A percentile compares a stretch with the other conserved stretches of the same genome.
phyloP scores from a whole-genome alignment of 2,113 vertebrate species.

The Sapayoa aenigma region DNA sequence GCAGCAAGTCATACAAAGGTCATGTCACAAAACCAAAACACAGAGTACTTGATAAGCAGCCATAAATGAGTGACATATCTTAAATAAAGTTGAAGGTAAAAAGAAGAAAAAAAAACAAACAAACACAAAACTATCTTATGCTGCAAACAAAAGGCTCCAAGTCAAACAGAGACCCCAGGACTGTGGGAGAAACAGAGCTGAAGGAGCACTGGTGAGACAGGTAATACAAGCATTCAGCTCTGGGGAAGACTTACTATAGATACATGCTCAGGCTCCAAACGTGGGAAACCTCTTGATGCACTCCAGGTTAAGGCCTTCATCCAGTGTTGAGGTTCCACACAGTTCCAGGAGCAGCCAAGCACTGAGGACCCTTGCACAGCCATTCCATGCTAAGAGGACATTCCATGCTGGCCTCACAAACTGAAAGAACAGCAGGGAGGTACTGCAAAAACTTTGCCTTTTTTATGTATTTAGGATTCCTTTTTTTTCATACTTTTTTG shows the following conservation, averaged over 20 bases:
- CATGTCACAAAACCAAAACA: background rate
- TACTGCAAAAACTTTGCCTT: background rate
- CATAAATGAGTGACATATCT: background rate
- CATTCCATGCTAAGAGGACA: accelerated
- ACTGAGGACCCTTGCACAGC: accelerated
- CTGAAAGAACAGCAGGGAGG: background rate
- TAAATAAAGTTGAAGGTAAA: background rate
- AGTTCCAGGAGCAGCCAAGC: background rate
- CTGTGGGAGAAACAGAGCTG: background rate
- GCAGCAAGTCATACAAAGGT: background rate
- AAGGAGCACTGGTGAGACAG: background rate
- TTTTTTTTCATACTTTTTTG: background rate
- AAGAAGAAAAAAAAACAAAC: background rate
- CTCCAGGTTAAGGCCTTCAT: background rate
- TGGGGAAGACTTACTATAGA: background rate
- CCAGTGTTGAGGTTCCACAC: background rate
- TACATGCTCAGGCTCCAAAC: accelerated
- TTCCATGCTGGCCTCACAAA: background rate
- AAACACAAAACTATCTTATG: background rate
- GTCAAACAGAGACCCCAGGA: background rate
- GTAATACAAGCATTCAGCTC: accelerated
- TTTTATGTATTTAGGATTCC: background rate
- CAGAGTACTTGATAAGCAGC: background rate
- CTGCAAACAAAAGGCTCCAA: background rate
- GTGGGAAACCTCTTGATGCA: background rate